Conservation (phyloP, 1,140 invertebrate species). For the Diplogasteroides magnus region DNA sequence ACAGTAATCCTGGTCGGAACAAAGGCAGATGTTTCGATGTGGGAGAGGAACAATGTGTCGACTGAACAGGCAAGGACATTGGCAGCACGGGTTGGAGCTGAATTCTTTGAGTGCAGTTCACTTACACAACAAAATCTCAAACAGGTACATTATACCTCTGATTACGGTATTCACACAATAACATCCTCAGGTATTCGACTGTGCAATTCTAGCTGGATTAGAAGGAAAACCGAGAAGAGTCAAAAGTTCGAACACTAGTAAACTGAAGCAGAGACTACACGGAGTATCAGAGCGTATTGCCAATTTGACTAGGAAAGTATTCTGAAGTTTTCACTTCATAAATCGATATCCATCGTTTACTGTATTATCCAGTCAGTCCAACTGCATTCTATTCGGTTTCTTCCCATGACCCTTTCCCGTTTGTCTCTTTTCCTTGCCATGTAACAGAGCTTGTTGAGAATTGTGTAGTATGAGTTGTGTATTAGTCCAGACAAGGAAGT, state of each 20-base stretch:
- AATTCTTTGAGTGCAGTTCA: conserved; percentile 83
- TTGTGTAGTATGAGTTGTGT: too few species aligned
- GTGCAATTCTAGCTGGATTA: conserved; percentile 26
- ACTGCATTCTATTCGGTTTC: too few species aligned
- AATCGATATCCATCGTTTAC: too few species aligned
- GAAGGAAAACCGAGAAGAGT: conserved; percentile 13
- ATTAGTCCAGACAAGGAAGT: too few species aligned
- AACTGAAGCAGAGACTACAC: background rate
- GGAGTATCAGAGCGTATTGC: background rate
- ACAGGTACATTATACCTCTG: conserved; percentile 63
- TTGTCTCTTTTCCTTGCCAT: too few species aligned
- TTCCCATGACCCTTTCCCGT: too few species aligned
- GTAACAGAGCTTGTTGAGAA: too few species aligned
- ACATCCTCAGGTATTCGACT: conserved; percentile 31
- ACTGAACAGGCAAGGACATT: conserved; percentile 68
- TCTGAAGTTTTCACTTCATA: too few species aligned
- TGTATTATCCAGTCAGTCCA: too few species aligned
- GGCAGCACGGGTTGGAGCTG: conserved; percentile 71
- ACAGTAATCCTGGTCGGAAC: conserved; percentile 76
- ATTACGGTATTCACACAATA: background rate
- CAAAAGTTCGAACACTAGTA: background rate
- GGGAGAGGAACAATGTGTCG: conserved; percentile 73
- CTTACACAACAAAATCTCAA: conserved; percentile 86
- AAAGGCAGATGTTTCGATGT: conserved; percentile 80
- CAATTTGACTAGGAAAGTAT: background rate